Percentiles rank a stretch among this genome's conserved stretches.
Evolutionary conservation across 2,797 vertebrate genomes (phyloP).

Genomic region (Rhodeus uyekii): DNA sequence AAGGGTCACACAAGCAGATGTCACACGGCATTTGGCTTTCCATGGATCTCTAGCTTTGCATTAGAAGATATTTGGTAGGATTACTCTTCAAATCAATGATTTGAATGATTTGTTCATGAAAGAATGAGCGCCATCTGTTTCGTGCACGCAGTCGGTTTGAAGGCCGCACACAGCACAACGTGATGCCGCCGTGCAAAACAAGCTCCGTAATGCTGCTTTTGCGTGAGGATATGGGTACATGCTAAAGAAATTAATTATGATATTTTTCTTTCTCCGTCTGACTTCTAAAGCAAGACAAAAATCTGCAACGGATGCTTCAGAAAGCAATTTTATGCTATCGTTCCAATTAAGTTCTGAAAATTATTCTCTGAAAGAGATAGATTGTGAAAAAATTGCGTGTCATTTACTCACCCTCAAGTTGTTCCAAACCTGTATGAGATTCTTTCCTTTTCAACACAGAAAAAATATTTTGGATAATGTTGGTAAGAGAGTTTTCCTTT

Average conservation of each 20-base stretch:
- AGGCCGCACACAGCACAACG: slow-evolving; percentile 7
- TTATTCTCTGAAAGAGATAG: too few relatives aligned
- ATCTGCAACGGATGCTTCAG: slow-evolving; percentile 30
- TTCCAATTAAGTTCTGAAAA: too few relatives aligned
- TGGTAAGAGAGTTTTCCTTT: too few relatives aligned
- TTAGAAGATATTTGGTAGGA: slow-evolving; percentile 43
- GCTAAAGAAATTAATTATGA: not conserved
- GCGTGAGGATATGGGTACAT: slow-evolving; percentile 29
- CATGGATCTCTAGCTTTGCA: slow-evolving; percentile 38
- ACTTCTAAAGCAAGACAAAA: not conserved
- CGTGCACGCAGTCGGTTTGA: slow-evolving; percentile 34
- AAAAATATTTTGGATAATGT: too few relatives aligned
- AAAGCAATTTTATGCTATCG: too few relatives aligned
- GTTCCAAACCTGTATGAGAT: too few relatives aligned
- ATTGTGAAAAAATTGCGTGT: too few relatives aligned
- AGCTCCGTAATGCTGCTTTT: slow-evolving; percentile 23
- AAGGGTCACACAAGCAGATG: slow-evolving; percentile 47
- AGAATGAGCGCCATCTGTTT: slow-evolving; percentile 37
- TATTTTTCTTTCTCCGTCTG: not conserved
- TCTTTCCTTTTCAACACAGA: too few relatives aligned
- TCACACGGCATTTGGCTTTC: slow-evolving; percentile 43
- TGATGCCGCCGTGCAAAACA: slow-evolving; percentile 19
- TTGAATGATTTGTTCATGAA: slow-evolving; percentile 37
- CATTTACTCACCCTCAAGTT: too few relatives aligned
- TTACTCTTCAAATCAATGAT: slow-evolving; percentile 46